phyloP scores from a whole-genome alignment of 2,888 invertebrate species.

The Steinernema hermaphroditum region DNA sequence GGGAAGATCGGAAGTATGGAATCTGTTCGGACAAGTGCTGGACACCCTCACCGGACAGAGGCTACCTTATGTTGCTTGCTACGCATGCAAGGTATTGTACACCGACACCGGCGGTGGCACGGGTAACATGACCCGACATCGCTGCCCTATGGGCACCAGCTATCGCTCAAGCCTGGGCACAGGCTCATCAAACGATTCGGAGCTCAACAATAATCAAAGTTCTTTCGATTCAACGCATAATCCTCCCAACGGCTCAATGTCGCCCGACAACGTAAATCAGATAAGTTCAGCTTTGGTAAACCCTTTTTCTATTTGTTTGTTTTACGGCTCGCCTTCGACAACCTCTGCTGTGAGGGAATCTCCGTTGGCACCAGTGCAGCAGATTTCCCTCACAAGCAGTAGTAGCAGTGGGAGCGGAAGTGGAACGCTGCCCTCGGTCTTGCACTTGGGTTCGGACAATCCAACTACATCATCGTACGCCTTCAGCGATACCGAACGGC shows the following conservation, averaged over 20 bases:
- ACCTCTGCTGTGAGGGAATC: slow-evolving; percentile 15
- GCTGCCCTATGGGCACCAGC: slow-evolving; percentile 53
- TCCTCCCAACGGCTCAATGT: slow-evolving; percentile 18
- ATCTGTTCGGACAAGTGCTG: slow-evolving; percentile 64
- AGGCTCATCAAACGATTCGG: neutral
- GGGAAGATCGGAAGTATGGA: slow-evolving; percentile 65
- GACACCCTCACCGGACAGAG: slow-evolving; percentile 58
- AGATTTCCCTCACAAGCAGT: slow-evolving; percentile 20
- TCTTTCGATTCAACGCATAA: slow-evolving; percentile 16
- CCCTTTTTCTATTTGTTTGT: neutral
- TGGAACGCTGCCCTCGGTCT: neutral
- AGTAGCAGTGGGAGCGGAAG: slow-evolving; percentile 5
- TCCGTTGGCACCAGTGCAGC: slow-evolving; percentile 16
- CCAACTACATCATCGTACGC: slow-evolving; percentile 33
- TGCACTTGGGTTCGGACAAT: neutral
- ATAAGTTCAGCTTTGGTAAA: neutral
- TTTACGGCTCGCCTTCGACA: slow-evolving; percentile 8
- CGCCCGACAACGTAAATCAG: slow-evolving; percentile 21
- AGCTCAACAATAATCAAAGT: slow-evolving; percentile 9
- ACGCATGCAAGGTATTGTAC: slow-evolving; percentile 65
- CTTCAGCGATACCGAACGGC: slow-evolving; percentile 41
- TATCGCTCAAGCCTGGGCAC: neutral
- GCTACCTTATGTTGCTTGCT: slow-evolving; percentile 64
- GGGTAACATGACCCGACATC: slow-evolving; percentile 64
- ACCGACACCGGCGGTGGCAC: slow-evolving; percentile 62